A percentile compares a stretch with the other conserved stretches of the same genome.
Conservation (phyloP, 2,888 invertebrate genomes). For the Achlya flavicornis region DNA sequence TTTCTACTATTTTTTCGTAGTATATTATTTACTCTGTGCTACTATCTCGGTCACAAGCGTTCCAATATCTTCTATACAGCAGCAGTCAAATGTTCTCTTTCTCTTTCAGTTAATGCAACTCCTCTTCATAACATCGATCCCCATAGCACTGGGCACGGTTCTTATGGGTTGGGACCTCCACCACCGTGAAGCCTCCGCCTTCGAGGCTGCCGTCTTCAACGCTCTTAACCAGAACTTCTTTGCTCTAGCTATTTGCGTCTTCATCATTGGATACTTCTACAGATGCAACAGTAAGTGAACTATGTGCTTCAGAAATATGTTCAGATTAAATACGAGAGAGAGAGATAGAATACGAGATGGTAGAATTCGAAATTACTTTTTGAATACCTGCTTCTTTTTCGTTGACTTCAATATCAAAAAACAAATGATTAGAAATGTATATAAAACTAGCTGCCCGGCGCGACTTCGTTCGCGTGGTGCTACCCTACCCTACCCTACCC, state of each 20-base stretch:
- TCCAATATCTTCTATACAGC: no score
- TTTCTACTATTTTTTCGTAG: no score
- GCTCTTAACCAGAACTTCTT: conserved; percentile 78
- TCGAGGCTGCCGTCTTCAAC: conserved; percentile 74
- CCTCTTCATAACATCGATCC: conserved; percentile 63
- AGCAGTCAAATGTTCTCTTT: not conserved
- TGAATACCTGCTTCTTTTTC: no score
- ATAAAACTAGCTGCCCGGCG: no score
- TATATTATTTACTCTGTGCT: no score
- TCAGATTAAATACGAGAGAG: no score
- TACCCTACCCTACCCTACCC: no score
- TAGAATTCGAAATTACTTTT: not conserved
- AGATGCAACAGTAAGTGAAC: conserved; percentile 69
- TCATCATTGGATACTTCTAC: conserved; percentile 74
- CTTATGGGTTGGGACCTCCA: conserved; percentile 79
- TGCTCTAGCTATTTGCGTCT: conserved; percentile 72
- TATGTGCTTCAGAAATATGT: not conserved
- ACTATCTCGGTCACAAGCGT: no score
- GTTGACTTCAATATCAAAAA: no score
- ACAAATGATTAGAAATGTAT: no score
- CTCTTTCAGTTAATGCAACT: conserved; percentile 64
- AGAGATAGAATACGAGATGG: not conserved
- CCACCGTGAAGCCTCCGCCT: conserved; percentile 66
- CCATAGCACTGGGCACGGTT: conserved; percentile 62
- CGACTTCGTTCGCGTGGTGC: no score